Evolutionary conservation across 2,113 vertebrate species (phyloP), one percentile per base, ranked within the genome.

Genomic region (Bombycilla garrulus): DNA sequence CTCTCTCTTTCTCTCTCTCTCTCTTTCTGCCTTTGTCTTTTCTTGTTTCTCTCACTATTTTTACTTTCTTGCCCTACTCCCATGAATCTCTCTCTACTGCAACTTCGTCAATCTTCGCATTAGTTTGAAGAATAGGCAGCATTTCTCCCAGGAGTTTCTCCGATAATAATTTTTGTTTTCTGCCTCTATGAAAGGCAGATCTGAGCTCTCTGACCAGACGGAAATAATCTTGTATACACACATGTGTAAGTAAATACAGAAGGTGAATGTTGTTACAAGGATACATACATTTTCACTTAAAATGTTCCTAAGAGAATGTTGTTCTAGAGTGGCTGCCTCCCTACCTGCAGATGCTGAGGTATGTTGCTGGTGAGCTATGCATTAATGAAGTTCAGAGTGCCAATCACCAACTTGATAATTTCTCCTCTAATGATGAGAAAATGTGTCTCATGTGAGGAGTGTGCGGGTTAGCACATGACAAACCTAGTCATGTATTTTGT

Each of bases 351-450:
- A 86, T 57, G 67, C 24, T 51, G 42, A 79, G 19, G n/a, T 20
- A 56, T 56, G 48, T 64, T 78, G 10, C 47, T 85, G 40, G 53
- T 78, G 44, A 67, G 51, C 21, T 67, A 48, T 54, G 57, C 19
- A 9, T 4, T 93, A 91, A 84, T 84, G 58, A 95, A 80, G 38
- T 81, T 84, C 82, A 81, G 57, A 51, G 12, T 83, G 42, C 23
- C 36, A 77, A 66, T 92, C 92, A 90, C 72, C 3, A 10, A 44
- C 28, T 84, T 76, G 16, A 72, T 95, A 90, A 95, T 91, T 91
- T 96, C 25, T 85, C 6, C 57, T 94, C 77, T 81, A 92, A 67
- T 53, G 40, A 81, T 70, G 28, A 81, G 47, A 95, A 92, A 93
- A 90, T 62, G 4, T 54, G 67, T 70, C 79, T 67, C 74, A 83